Evolutionary conservation across 2,888 invertebrate species (phyloP).

Genomic region (Creontiades dilutus): DNA sequence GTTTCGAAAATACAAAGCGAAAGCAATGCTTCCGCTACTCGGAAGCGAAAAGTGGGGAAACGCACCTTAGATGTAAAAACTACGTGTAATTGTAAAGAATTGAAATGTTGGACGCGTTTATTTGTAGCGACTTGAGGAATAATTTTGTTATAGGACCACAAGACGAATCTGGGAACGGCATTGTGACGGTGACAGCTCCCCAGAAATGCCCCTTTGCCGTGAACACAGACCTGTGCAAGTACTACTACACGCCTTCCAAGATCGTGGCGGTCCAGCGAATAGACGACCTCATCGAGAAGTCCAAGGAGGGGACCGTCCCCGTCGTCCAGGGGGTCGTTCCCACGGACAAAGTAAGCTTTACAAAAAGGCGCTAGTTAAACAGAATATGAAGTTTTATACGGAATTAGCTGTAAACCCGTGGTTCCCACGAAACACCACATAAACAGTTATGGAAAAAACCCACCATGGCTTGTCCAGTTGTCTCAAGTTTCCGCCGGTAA

Average conservation of each 20-base stretch:
- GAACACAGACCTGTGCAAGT: constrained; percentile 71
- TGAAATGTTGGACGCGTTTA: background rate
- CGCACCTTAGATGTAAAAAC: no score
- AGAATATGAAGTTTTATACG: no score
- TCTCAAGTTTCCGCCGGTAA: no score
- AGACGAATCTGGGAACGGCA: constrained; percentile 35
- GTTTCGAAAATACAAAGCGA: no score
- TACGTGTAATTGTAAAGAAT: no score
- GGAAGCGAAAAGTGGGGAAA: no score
- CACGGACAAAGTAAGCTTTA: constrained; percentile 46
- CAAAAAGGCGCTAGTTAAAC: no score
- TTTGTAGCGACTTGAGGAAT: background rate
- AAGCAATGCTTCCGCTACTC: no score
- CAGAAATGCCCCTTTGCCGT: constrained; percentile 69
- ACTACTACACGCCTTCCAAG: constrained; percentile 72
- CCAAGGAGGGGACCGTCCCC: constrained; percentile 70
- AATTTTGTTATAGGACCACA: background rate
- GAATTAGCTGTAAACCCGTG: no score
- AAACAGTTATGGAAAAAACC: no score
- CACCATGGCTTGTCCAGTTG: no score
- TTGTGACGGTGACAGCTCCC: constrained; percentile 62
- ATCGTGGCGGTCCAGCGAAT: constrained; percentile 71
- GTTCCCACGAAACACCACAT: no score
- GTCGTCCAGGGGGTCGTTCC: constrained; percentile 70
- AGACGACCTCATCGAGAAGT: constrained; percentile 72